Base-by-base conservation (phyloP, 2,797 vertebrate species). In the Gallinago nigripennis region DNA sequence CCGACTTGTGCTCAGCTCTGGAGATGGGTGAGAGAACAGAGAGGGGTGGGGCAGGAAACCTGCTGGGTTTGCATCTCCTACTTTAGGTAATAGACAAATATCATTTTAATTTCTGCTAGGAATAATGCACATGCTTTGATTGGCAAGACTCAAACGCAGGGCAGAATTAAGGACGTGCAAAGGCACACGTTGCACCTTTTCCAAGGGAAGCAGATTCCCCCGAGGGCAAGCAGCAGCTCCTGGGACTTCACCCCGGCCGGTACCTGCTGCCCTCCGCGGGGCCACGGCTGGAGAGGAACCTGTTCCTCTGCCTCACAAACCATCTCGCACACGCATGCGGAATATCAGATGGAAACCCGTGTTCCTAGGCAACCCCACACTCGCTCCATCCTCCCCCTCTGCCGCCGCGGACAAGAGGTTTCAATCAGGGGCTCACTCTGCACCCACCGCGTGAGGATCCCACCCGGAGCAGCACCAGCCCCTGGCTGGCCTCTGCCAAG, bases 341-440 rank as follows among this genome's bases (percentile, higher is more conserved):
- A 37, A 3, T 39, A 71, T 17, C 61, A 75, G 23, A 75, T 24
- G 50, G 33, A 31, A 64, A 65, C 35, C 53, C 4, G 0, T 12
- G 91, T 87, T 94, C 88, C 94, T 86, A 86, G 81, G 96, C 85
- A 96, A 94, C 87, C 48, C 70, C 82, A 48, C 4, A 3, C 78
- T 85, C 72, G 19, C 75, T 69, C 10, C 64, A 57, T 16, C 75
- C 53, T 20, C 19, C 20, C 45, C 14, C 14, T 63, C 84, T 58
- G 78, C 78, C 79, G 20, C 0, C 1, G 41, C 8, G 90, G 61
- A 86, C 57, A 10, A 56, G 88, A 68, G 75, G 53, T 58, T 95
- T 86, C 63, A 56, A 92, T 94, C 70, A 77, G 3, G 69, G 24
- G 28, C 53, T 81, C 91, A 31, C 57, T 53, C 45, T 11, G 72